A percentile compares a stretch with the other conserved stretches of the same genome.
Evolutionary conservation across 2,888 invertebrate genomes (phyloP).

Genomic region (Lasioglossum calceatum): DNA sequence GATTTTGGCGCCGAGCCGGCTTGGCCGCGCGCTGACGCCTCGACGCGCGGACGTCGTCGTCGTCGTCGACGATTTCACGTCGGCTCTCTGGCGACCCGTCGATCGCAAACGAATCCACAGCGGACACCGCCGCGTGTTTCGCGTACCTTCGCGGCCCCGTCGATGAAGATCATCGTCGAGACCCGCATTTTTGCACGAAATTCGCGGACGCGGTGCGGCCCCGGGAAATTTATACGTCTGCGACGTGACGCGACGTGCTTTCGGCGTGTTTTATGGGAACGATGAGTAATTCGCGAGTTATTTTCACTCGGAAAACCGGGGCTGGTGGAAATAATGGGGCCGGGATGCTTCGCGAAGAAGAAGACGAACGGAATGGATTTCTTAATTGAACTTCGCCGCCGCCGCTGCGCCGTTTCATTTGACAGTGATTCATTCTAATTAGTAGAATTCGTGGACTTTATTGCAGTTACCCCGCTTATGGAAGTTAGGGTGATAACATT

Average conservation of each 20-base stretch:
- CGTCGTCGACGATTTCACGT: constrained; percentile 23
- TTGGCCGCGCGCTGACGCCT: constrained; percentile 75
- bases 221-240: constrained; percentile 48
- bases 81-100: not conserved
- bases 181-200: constrained; percentile 7
- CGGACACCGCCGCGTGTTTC: not conserved
- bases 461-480: not conserved
- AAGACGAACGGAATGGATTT: not conserved
- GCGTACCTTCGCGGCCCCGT: not conserved
- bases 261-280: constrained; percentile 38
- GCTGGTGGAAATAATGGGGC: constrained; percentile 9
- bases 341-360: not conserved
- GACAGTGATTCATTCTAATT: not conserved
- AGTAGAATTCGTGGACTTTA: not conserved
- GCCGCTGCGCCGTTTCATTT: not conserved
- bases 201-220: constrained; percentile 27
- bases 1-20: constrained; percentile 83
- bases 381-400: not conserved
- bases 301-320: constrained; percentile 30
- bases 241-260: constrained; percentile 24
- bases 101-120: not conserved
- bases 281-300: constrained; percentile 54
- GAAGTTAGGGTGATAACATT: not conserved
- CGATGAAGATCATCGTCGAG: not conserved
- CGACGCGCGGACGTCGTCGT: constrained; percentile 69